Evolutionary conservation across 1,140 invertebrate species (phyloP).

Genomic region (Drosophila ogumai): DNA sequence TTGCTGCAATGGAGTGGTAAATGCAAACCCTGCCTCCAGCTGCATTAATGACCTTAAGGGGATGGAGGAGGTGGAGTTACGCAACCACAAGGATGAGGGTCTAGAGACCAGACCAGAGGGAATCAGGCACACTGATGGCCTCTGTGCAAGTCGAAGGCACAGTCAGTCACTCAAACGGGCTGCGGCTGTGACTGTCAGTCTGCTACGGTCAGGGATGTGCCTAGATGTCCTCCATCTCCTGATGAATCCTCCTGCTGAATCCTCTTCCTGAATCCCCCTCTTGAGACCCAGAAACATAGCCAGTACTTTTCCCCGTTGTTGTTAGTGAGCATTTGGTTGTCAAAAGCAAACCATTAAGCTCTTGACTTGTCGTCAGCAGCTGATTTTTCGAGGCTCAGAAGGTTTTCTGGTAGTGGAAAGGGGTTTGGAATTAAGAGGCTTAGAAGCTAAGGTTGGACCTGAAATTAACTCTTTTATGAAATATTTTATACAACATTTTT

Average conservation of each 20-base stretch:
- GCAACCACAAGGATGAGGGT: not conserved
- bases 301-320: slow-evolving; percentile 17
- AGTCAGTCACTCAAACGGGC: slow-evolving; percentile 73
- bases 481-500: not conserved
- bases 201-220: slow-evolving; percentile 29
- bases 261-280: not conserved
- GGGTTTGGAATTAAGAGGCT: not conserved
- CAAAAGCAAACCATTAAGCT: slow-evolving; percentile 67
- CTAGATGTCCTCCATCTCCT: not conserved
- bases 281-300: not conserved
- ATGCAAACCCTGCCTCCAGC: no score
- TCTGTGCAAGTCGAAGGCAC: slow-evolving; percentile 73
- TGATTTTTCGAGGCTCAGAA: slow-evolving; percentile 21
- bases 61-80: not conserved
- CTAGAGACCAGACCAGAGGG: slow-evolving; percentile 10
- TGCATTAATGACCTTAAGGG: slow-evolving; percentile 77
- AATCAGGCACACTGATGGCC: slow-evolving; percentile 22
- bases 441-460: not conserved
- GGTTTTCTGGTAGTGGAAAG: not conserved
- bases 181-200: slow-evolving; percentile 61
- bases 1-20: no score
- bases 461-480: not conserved
- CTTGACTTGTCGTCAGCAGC: slow-evolving; percentile 54
- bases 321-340: slow-evolving; percentile 47
- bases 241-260: not conserved